Evolutionary conservation across 1,140 invertebrate genomes (phyloP), one percentile per base, ranked within the genome.

Genomic region (Copidosoma floridanum): DNA sequence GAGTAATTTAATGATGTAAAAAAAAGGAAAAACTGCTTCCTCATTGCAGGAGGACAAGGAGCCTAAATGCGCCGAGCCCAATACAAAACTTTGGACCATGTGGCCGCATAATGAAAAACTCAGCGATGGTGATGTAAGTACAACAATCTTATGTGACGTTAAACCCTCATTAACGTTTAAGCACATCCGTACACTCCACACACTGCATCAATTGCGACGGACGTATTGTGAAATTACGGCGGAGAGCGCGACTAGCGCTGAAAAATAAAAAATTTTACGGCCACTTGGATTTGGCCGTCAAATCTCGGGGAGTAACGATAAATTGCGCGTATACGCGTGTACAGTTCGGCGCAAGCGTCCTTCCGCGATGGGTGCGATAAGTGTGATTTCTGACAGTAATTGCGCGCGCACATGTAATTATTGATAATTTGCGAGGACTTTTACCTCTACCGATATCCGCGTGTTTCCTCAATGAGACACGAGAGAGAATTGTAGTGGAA

Each of bases 51-150:
- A 85, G 93, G 70, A 95, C 93, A 11, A 85, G 93, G 72, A 95
- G 93, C 66, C 83, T 96, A 68, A 96, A 96, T 83, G 94, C 94
- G 14, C 94, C 93, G 1, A 95, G 91, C 66, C 94, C 93, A 2
- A 90, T 94, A 58, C 93, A 94, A 79, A 92, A 95, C 71, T 96
- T 97, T 80, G 94, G 94, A 85, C 94, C 93, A 86, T 96, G 93
- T 82, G 94, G 93, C 58, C 87, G 93, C 63, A 95, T 96, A 72
- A 94, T 95, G 92, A 95, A 94, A 82, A 95, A 94, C 80, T 93
- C 93, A 2, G 91, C 92, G 16, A 94, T 95, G 91, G 91, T 95
- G 74, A 95, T 96, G 93, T 94, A 85, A 92, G 92, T 93, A 78
- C 48, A 53, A 1, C 11, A 20, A 21, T 20, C n/a, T n/a, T n/a